Evolutionary conservation across 2,797 vertebrate genomes (phyloP).

Genomic region (Gallinago stenura): DNA sequence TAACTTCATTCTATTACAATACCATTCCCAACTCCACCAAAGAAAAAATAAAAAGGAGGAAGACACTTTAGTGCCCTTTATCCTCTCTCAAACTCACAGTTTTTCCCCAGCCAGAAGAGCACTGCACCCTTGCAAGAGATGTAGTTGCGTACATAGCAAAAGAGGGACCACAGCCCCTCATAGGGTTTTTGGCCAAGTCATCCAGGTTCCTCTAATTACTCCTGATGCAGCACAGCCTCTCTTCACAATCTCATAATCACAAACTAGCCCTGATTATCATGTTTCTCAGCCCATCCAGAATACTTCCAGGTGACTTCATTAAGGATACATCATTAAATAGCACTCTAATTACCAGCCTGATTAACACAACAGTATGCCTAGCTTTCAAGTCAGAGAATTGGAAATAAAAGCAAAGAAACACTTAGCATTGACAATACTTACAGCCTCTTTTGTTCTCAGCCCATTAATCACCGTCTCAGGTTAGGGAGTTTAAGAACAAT

Average conservation of each 20-base stretch:
- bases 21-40: fast-evolving
- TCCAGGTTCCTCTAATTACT: not conserved
- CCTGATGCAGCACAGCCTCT: not conserved
- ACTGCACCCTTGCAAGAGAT: fast-evolving
- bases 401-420: not conserved
- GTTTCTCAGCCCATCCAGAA: not conserved
- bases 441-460: not conserved
- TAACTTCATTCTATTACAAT: not conserved
- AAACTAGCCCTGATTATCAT: fast-evolving
- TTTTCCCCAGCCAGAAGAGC: not conserved
- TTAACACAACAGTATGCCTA: not conserved
- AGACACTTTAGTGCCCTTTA: not conserved
- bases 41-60: not conserved
- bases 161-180: fast-evolving
- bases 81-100: not conserved
- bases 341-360: conserved; percentile 31
- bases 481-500: conserved; percentile 10
- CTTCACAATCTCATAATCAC: not conserved
- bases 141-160: fast-evolving
- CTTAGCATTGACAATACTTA: not conserved
- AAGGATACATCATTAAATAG: not conserved
- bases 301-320: not conserved
- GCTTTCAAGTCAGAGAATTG: not conserved
- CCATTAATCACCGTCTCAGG: not conserved
- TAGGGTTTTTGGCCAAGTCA: fast-evolving